phyloP scores from a whole-genome alignment of 1,140 invertebrate species.

The Musca domestica region DNA sequence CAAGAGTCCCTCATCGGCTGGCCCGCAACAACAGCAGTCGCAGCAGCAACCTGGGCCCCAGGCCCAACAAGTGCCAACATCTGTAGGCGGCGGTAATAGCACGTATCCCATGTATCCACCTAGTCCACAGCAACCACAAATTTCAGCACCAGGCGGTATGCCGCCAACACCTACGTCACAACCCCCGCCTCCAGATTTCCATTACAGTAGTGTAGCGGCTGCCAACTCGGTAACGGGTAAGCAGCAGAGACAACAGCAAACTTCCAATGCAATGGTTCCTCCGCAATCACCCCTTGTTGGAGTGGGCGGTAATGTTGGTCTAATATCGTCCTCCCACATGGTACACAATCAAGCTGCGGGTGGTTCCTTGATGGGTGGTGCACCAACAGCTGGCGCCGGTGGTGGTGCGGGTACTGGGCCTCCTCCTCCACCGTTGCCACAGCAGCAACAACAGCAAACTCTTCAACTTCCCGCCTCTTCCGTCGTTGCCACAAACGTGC shows the following conservation, averaged over 20 bases:
- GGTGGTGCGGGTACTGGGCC: slow-evolving; percentile 13
- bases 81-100: slow-evolving; percentile 21
- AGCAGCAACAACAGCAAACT: slow-evolving; percentile 40
- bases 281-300: slow-evolving; percentile 33
- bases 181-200: slow-evolving; percentile 33
- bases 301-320: slow-evolving; percentile 17
- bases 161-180: slow-evolving; percentile 36
- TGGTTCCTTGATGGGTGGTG: slow-evolving; percentile 5
- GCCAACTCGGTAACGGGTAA: slow-evolving; percentile 26
- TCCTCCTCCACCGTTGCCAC: slow-evolving; percentile 62
- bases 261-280: slow-evolving; percentile 55
- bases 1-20: slow-evolving; percentile 38
- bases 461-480: slow-evolving; percentile 34
- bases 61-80: slow-evolving; percentile 24
- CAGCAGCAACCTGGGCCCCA: slow-evolving; percentile 12
- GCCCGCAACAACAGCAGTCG: slow-evolving; percentile 4
- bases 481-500: slow-evolving; percentile 31
- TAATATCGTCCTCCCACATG: background rate
- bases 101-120: slow-evolving; percentile 68
- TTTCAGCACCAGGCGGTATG: slow-evolving; percentile 30
- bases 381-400: background rate
- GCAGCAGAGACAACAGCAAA: slow-evolving; percentile 45
- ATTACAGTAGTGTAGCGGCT: slow-evolving; percentile 30
- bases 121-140: slow-evolving; percentile 48
- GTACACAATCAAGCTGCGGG: slow-evolving; percentile 1